phyloP scores from a whole-genome alignment of 2,888 invertebrate genomes.

The Archips xylosteana region DNA sequence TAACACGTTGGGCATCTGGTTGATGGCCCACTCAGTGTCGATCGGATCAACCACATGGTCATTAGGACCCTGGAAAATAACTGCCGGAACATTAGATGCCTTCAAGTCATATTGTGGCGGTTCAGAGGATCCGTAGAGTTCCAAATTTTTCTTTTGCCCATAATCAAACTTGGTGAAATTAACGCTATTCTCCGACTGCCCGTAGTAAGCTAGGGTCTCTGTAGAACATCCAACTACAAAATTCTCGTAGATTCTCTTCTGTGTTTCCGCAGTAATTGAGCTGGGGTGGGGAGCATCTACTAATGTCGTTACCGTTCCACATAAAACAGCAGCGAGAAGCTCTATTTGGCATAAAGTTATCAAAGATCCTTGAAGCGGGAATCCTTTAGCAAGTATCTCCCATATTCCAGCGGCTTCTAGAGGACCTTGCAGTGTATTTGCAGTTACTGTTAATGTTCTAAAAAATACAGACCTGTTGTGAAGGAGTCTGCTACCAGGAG shows the following conservation, averaged over 20 bases:
- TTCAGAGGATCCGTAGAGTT: constrained; percentile 57
- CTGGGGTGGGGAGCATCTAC: constrained; percentile 63
- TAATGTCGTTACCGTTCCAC: constrained; percentile 36
- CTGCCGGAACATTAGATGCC: constrained; percentile 60
- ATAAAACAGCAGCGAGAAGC: background rate
- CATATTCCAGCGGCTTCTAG: constrained; percentile 16
- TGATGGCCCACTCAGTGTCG: constrained; percentile 83
- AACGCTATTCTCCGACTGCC: constrained; percentile 58
- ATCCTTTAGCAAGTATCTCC: constrained; percentile 19
- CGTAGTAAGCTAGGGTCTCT: constrained; percentile 66
- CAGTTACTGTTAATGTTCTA: constrained; percentile 46
- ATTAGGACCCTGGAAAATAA: constrained; percentile 65
- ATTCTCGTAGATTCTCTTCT: constrained; percentile 58
- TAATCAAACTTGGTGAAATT: constrained; percentile 69
- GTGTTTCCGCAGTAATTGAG: constrained; percentile 61
- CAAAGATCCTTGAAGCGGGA: background rate
- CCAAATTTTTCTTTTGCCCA: constrained; percentile 59
- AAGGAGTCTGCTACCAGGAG: constrained; percentile 85
- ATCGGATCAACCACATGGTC: constrained; percentile 86
- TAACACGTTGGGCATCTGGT: constrained; percentile 83
- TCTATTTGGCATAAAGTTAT: background rate
- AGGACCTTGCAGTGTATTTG: constrained; percentile 35
- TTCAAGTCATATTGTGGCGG: constrained; percentile 65
- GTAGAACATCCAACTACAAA: constrained; percentile 68
- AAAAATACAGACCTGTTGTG: constrained; percentile 66